These are phyloP conservation scores for Camponotus vicinus DNA, from an alignment of 1,140 invertebrate species.

Conservation along the genomic window DNA sequence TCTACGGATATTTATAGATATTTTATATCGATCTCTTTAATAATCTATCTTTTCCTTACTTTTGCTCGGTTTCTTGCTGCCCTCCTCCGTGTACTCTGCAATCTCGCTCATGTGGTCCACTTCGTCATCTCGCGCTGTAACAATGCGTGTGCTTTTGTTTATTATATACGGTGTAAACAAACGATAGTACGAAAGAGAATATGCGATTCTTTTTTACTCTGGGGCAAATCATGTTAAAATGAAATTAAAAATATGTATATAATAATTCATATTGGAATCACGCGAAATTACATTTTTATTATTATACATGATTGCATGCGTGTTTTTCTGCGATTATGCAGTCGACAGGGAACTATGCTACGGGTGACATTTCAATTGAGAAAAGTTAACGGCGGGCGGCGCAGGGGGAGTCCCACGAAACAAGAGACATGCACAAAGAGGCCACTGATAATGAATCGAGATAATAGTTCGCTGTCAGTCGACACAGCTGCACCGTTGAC, in stretches of 20 bases:
- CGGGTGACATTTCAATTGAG: slow-evolving; percentile 72
- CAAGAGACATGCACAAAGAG: slow-evolving; percentile 49
- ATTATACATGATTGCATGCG: not conserved
- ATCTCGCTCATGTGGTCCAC: slow-evolving; percentile 66
- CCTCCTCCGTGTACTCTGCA: slow-evolving; percentile 52
- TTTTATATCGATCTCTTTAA: not conserved
- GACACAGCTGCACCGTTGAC: slow-evolving; percentile 75
- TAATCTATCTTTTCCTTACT: slow-evolving; percentile 65
- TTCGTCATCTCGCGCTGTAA: slow-evolving; percentile 71
- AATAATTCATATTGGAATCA: not conserved
- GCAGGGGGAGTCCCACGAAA: slow-evolving; percentile 22
- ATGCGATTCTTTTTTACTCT: not conserved
- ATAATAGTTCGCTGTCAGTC: slow-evolving; percentile 62
- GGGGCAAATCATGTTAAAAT: slow-evolving; percentile 35
- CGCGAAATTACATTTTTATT: too few species aligned
- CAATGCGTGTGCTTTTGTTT: slow-evolving; percentile 39
- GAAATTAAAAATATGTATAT: too few species aligned
- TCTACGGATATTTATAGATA: not conserved
- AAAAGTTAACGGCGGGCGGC: slow-evolving; percentile 60
- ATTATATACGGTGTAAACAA: slow-evolving; percentile 22
- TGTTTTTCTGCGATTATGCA: not conserved
- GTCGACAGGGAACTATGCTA: not conserved
- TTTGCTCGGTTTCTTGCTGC: slow-evolving; percentile 75
- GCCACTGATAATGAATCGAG: slow-evolving; percentile 73
- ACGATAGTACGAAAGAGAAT: not conserved